Base-by-base conservation (phyloP, 2,888 invertebrate species). In the Drosophila meridionalis region DNA sequence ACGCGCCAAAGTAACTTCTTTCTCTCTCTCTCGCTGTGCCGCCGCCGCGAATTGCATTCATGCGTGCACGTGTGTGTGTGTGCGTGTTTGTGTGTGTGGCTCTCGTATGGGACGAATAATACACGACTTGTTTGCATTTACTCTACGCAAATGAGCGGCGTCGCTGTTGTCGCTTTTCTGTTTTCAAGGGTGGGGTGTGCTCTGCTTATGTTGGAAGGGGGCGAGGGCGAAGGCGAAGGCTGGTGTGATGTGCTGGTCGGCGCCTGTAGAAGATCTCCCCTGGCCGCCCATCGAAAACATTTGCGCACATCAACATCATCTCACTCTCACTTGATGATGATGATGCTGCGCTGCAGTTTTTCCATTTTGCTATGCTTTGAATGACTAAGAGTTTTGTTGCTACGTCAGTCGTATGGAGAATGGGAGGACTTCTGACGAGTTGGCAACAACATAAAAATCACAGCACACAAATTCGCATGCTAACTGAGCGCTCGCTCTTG, bases 91-190 rank as follows among this genome's bases (percentile, higher is more conserved):
- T 59, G 62, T 74, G 70, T 75, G 45, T 70, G 30, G 9, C 55
- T 50, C 48, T 66, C 55, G 83, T 66, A 78, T 68, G 76, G 61
- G 57, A 80, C 62, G 83, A 70, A 65, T 64, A 80, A 69, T 72
- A 70, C 79, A 82, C 72, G 88, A 80, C 76, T 77, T 88, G 83
- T 83, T 83, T 85, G 84, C 84, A 81, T 86, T 88, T 86, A 85
- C 85, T 87, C 87, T 88, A 85, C 87, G 89, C 85, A 85, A 85
- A 85, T 88, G 84, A 88, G 89, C 89, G 84, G 56, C 82, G 62
- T 86, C 56, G 75, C 50, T 64, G 76, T 82, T 72, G 65, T 75
- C 68, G 77, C 67, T 78, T 70, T 69, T 67, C 66, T 79, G 63
- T 75, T 80, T 78, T 80, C 78, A 78, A 76, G 73, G 76, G 80